Evolutionary conservation across 2,113 vertebrate species (phyloP).

Genomic region (Narcine bancroftii): DNA sequence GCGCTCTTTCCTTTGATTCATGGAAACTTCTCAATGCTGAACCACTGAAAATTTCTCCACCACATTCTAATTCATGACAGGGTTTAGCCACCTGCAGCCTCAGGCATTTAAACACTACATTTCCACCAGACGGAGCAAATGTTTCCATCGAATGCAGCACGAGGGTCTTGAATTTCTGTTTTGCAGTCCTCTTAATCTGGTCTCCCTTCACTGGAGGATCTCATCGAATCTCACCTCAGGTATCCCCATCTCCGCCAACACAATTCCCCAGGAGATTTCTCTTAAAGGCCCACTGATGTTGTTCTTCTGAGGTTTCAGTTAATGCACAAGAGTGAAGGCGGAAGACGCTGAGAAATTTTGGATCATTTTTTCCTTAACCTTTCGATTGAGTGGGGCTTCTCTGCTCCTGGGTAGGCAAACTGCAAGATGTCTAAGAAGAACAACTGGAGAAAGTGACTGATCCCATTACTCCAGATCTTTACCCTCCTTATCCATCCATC

Average conservation of each 20-base stretch:
- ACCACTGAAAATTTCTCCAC: background rate
- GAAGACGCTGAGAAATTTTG: background rate
- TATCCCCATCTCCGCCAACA: background rate
- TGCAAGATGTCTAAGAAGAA: too few species aligned
- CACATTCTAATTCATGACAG: background rate
- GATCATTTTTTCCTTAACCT: too few species aligned
- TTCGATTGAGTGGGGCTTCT: too few species aligned
- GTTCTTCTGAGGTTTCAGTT: background rate
- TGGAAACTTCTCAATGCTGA: background rate
- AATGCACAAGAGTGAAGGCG: background rate
- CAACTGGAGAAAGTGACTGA: background rate
- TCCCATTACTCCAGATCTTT: background rate
- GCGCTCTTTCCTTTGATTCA: background rate
- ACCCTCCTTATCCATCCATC: background rate
- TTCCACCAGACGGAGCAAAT: background rate
- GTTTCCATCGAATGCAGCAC: too few species aligned
- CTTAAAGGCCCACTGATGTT: background rate
- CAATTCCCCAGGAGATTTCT: background rate
- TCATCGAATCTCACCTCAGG: background rate
- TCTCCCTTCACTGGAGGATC: background rate
- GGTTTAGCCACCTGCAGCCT: background rate
- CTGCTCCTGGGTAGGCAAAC: too few species aligned
- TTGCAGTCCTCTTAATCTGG: background rate
- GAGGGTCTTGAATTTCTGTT: background rate
- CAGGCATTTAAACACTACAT: background rate